phyloP scores from a whole-genome alignment of 1,140 invertebrate species.

The Drosophila sulfurigaster region DNA sequence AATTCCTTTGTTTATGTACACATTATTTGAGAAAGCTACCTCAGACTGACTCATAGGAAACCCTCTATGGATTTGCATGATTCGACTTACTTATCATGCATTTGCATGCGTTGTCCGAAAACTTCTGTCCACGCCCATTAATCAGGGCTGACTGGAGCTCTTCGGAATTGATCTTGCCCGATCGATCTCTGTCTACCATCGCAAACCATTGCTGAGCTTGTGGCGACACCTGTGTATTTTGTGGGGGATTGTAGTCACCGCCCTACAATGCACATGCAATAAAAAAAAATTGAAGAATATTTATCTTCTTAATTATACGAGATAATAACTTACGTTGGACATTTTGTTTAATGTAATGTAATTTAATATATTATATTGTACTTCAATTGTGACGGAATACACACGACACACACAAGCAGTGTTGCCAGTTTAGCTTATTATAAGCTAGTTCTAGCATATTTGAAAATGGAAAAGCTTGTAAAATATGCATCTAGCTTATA shows the following conservation, averaged over 20 bases:
- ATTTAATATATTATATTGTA: slow-evolving; percentile 24
- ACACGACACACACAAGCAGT: slow-evolving; percentile 29
- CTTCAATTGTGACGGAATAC: slow-evolving; percentile 23
- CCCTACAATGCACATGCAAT: slow-evolving; percentile 38
- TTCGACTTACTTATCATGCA: slow-evolving; percentile 93
- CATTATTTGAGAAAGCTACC: neutral
- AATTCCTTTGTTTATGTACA: slow-evolving; percentile 24
- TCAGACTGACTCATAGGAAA: slow-evolving; percentile 15
- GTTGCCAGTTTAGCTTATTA: no score
- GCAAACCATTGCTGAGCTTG: slow-evolving; percentile 93
- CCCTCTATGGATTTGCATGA: neutral
- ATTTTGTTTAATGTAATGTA: slow-evolving; percentile 38
- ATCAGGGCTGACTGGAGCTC: slow-evolving; percentile 94
- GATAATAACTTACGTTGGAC: slow-evolving; percentile 64
- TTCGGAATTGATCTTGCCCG: slow-evolving; percentile 91
- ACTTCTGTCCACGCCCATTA: slow-evolving; percentile 94
- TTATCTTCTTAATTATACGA: neutral
- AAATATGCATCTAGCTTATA: no score
- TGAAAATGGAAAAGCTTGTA: no score
- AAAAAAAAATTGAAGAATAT: neutral
- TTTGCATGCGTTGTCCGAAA: slow-evolving; percentile 93
- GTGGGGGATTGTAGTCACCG: slow-evolving; percentile 79
- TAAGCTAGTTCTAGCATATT: no score
- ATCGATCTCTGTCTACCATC: slow-evolving; percentile 92
- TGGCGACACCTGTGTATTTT: slow-evolving; percentile 85